These are phyloP conservation scores for Acomys russatus DNA, from an alignment of 2,797 vertebrate genomes.

Conservation along the genomic window DNA sequence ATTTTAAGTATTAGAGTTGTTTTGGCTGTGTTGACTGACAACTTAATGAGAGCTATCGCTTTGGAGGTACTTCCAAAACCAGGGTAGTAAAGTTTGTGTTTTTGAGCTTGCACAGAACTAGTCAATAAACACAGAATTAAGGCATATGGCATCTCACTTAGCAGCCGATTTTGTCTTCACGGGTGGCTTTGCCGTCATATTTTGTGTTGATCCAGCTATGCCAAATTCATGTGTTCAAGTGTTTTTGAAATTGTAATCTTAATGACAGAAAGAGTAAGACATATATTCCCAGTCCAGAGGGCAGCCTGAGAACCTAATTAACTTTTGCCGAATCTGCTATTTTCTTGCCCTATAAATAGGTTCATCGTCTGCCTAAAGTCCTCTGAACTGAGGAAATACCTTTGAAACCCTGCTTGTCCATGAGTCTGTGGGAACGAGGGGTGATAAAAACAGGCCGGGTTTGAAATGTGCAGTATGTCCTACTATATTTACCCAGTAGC, in stretches of 20 bases:
- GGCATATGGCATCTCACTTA: background rate
- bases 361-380: background rate
- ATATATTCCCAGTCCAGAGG: background rate
- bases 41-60: background rate
- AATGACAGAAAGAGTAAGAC: background rate
- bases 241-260: background rate
- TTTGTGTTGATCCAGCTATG: background rate
- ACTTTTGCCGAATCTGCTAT: background rate
- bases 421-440: background rate
- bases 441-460: constrained; percentile 1
- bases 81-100: background rate
- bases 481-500: background rate
- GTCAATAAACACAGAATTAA: background rate
- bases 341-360: background rate
- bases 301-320: background rate
- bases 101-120: background rate
- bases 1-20: background rate
- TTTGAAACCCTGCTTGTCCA: background rate
- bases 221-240: background rate
- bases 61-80: background rate
- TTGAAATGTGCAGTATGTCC: background rate
- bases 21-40: background rate
- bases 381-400: background rate
- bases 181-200: background rate
- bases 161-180: background rate